Evolutionary conservation across 2,113 vertebrate species (phyloP), one percentile per base, ranked within the genome.

Genomic region (Nerophis ophidion): DNA sequence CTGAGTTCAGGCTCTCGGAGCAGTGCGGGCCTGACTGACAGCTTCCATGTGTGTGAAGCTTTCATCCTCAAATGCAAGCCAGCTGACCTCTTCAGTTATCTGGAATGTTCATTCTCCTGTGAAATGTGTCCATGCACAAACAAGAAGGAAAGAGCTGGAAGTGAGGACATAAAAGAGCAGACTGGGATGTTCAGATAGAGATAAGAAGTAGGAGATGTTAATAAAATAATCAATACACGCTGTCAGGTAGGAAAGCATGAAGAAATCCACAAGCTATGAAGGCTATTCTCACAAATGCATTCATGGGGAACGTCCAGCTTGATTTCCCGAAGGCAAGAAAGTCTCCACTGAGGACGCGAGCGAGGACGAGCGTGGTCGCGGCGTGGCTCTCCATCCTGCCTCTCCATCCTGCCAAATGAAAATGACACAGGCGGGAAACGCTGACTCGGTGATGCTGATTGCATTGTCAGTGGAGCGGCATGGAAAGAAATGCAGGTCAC

Each of bases 401-500:
- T 71, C 57, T 60, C n/a, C 8, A n/a, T 48, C 48, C 34, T 64
- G 34, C 16, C 57, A 70, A 74, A 75, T 65, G 61, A 57, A 65
- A 77, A 67, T 52, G 35, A 66, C 56, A 69, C 13, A n/a, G 36
- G 60, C 58, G 59, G 48, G 58, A 74, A 68, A 64, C 34, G 26
- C 38, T 45, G 60, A 44, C 63, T 75, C 45, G 66, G 49, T 58
- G 74, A 67, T 17, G 54, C 48, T 66, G 56, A 79, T 71, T 68
- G 60, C 47, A 49, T 45, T 81, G 72, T 77, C 70, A 66, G 61
- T 55, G 48, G 42, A 66, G 35, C 19, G 8, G 45, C 49, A 63
- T 53, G 38, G 55, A 59, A 71, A 79, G 58, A 71, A 79, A 76
- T 60, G 12, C 69, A 72, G 61, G 51, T 81, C 72, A 73, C 26